These are phyloP conservation scores for Cephus sareptanus DNA, from an alignment of 2,888 invertebrate species.

Conservation along the genomic window DNA sequence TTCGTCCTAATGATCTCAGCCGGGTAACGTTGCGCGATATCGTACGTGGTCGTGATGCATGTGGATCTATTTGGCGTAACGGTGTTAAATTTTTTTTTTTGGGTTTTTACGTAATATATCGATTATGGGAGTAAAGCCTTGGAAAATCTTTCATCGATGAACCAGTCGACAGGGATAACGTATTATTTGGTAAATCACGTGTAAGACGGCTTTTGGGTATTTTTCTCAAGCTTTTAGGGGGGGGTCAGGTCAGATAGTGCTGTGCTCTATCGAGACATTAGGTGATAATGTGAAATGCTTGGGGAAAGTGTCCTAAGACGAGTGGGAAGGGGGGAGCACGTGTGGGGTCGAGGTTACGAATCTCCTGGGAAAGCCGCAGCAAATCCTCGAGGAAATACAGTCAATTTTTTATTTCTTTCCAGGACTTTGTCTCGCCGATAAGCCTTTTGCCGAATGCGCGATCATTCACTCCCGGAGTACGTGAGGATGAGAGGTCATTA, in stretches of 20 bases:
- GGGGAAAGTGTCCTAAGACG: conserved; percentile 2
- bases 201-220: neutral
- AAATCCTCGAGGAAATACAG: conserved; percentile 14
- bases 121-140: neutral
- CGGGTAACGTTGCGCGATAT: neutral
- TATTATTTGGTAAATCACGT: neutral
- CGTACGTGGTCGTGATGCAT: no score
- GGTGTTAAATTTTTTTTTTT: no score
- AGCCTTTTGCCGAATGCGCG: neutral
- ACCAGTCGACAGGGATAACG: neutral
- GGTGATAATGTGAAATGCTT: neutral
- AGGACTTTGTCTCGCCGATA: neutral
- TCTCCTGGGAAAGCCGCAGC: conserved; percentile 11
- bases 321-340: neutral
- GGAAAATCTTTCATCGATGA: neutral
- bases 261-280: neutral
- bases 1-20: neutral
- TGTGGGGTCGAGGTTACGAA: conserved; percentile 9
- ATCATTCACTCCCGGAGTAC: neutral
- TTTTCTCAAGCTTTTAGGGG: neutral
- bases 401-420: conserved; percentile 11
- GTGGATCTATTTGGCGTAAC: no score
- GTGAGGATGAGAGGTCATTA: neutral
- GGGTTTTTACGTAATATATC: neutral
- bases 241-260: neutral